phyloP scores from a whole-genome alignment of 2,797 vertebrate genomes.

The Sciurus carolinensis region DNA sequence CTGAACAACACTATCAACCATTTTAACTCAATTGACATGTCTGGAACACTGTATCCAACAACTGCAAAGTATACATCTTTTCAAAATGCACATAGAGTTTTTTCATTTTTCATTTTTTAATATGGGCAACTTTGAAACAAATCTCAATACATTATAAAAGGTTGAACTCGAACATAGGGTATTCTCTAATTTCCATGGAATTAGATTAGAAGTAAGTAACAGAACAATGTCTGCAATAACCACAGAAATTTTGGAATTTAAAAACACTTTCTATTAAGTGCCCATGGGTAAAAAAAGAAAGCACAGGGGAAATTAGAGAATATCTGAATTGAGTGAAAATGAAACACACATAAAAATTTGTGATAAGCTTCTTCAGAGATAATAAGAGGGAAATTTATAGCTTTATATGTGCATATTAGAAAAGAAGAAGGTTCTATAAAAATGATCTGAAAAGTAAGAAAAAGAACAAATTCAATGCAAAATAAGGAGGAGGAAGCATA shows the following conservation, averaged over 20 bases:
- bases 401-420: neutral
- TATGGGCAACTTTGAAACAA: neutral
- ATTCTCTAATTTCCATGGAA: neutral
- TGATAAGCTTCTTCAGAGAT: neutral
- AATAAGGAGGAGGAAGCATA: neutral
- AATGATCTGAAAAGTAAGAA: neutral
- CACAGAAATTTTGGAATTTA: slow-evolving; percentile 31
- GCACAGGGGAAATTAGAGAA: neutral
- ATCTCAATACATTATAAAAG: neutral
- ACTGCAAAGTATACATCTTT: neutral
- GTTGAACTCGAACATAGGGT: neutral
- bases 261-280: neutral
- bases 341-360: neutral
- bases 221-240: neutral
- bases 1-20: neutral
- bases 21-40: neutral
- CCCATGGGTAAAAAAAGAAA: neutral
- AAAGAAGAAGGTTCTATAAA: neutral
- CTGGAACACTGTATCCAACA: neutral
- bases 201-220: neutral
- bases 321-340: neutral
- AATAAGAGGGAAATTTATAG: neutral
- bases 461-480: neutral
- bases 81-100: neutral
- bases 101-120: neutral